A percentile compares a stretch with the other conserved stretches of the same genome.
phyloP scores from a whole-genome alignment of 2,888 invertebrate genomes.

The Eupithecia tripunctaria region DNA sequence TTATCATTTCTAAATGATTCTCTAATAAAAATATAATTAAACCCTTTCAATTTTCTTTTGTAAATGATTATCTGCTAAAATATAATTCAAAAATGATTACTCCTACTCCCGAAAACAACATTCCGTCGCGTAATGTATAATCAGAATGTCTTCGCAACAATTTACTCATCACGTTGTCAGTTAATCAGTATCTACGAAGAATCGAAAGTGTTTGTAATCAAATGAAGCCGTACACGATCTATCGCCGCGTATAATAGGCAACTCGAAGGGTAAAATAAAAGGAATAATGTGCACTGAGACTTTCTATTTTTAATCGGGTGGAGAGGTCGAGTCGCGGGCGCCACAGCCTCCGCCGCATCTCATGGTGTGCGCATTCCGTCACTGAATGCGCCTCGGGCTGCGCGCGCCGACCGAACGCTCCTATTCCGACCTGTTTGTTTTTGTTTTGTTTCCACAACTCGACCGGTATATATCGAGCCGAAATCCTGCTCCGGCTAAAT shows the following conservation, averaged over 20 bases:
- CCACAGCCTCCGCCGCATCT: conserved; percentile 70
- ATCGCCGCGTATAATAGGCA: conserved; percentile 69
- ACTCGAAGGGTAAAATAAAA: conserved; percentile 78
- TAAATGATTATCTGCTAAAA: neutral
- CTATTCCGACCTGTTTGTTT: conserved; percentile 61
- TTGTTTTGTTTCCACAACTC: conserved; percentile 47
- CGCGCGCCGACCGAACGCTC: conserved; percentile 63
- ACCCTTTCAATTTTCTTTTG: neutral
- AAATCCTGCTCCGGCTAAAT: conserved; percentile 21
- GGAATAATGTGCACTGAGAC: conserved; percentile 71
- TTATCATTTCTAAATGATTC: too few relatives aligned
- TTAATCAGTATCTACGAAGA: conserved; percentile 45
- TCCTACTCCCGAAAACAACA: conserved; percentile 24
- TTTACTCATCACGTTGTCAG: conserved; percentile 41
- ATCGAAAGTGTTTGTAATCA: conserved; percentile 68
- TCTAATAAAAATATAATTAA: too few relatives aligned
- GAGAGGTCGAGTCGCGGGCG: conserved; percentile 73
- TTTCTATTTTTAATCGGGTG: conserved; percentile 83
- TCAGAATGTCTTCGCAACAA: conserved; percentile 43
- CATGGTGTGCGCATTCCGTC: conserved; percentile 78
- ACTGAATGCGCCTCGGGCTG: conserved; percentile 75
- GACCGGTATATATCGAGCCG: conserved; percentile 30
- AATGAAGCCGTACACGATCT: conserved; percentile 64
- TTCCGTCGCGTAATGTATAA: conserved; percentile 37
- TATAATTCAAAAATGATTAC: neutral